Conservation (phyloP, 1,140 invertebrate species). For the Whitmania pigra region DNA sequence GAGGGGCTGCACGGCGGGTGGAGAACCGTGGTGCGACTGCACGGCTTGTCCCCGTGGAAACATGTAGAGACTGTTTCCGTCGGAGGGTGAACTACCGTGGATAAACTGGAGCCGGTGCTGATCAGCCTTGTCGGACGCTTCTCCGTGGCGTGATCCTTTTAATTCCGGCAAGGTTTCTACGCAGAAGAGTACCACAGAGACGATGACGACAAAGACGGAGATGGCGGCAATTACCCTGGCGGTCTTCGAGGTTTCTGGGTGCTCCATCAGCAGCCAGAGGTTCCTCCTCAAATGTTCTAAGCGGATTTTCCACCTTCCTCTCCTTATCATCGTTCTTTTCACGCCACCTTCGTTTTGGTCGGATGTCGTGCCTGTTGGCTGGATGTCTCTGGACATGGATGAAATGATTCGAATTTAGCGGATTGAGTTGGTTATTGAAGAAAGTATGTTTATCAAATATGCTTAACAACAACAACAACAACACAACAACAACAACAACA, state of each 20-base stretch:
- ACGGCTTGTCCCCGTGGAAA: too few species aligned
- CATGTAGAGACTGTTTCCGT: constrained; percentile 37
- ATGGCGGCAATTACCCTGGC: constrained; percentile 97
- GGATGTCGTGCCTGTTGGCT: too few species aligned
- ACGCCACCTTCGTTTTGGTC: too few species aligned
- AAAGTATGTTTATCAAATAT: too few species aligned
- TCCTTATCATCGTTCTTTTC: too few species aligned
- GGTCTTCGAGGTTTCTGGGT: constrained; percentile 95
- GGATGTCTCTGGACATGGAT: too few species aligned
- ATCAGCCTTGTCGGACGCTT: not conserved
- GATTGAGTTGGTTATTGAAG: constrained; percentile 24
- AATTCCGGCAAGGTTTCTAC: constrained; percentile 80
- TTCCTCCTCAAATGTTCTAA: constrained; percentile 24
- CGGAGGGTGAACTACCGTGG: constrained; percentile 29
- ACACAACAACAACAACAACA: too few species aligned
- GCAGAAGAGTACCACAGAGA: constrained; percentile 99
- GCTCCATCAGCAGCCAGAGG: constrained; percentile 90
- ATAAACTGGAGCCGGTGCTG: not conserved
- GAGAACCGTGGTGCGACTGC: too few species aligned
- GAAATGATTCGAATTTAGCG: constrained; percentile 1
- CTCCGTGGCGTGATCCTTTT: constrained; percentile 19
- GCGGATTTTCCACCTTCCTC: too few species aligned
- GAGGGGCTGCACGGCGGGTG: too few species aligned
- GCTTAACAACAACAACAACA: too few species aligned
- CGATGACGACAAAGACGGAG: constrained; percentile 87